Evolutionary conservation across 1,140 invertebrate genomes (phyloP).

Genomic region (Parasteatoda tepidariorum): DNA sequence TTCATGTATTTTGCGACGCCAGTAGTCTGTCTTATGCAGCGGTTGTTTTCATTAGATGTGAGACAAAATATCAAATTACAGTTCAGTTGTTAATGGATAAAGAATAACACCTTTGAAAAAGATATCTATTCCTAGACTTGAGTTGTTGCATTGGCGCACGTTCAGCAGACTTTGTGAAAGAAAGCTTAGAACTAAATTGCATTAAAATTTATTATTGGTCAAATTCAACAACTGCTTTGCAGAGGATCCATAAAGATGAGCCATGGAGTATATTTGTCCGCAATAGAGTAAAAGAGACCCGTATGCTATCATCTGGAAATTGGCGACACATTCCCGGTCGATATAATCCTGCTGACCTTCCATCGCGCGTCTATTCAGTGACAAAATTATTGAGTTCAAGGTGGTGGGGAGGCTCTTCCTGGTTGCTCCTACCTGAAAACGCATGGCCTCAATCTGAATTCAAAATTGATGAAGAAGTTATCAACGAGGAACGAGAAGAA

Average conservation of each 20-base stretch:
- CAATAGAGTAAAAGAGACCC: neutral
- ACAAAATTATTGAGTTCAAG: neutral
- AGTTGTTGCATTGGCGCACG: neutral
- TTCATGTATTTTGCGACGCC: slow-evolving; percentile 13
- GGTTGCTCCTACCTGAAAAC: neutral
- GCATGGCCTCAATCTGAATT: neutral
- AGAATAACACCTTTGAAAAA: neutral
- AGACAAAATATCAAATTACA: neutral
- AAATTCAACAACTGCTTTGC: neutral
- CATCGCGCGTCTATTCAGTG: neutral
- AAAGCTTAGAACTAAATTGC: neutral
- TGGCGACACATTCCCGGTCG: neutral
- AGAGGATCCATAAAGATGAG: slow-evolving; percentile 2
- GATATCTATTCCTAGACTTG: slow-evolving; percentile 1
- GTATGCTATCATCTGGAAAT: neutral
- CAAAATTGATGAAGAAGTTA: neutral
- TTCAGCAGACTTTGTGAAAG: neutral
- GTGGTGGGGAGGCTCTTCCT: neutral
- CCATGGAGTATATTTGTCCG: slow-evolving; percentile 4
- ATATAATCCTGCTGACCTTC: neutral
- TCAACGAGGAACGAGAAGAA: neutral
- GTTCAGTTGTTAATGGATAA: neutral
- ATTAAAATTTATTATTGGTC: neutral
- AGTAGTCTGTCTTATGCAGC: slow-evolving; percentile 1
- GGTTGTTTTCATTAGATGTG: neutral